These are phyloP conservation scores for Acanthosoma haemorrhoidale DNA, from an alignment of 2,888 invertebrate species.

Conservation along the genomic window DNA sequence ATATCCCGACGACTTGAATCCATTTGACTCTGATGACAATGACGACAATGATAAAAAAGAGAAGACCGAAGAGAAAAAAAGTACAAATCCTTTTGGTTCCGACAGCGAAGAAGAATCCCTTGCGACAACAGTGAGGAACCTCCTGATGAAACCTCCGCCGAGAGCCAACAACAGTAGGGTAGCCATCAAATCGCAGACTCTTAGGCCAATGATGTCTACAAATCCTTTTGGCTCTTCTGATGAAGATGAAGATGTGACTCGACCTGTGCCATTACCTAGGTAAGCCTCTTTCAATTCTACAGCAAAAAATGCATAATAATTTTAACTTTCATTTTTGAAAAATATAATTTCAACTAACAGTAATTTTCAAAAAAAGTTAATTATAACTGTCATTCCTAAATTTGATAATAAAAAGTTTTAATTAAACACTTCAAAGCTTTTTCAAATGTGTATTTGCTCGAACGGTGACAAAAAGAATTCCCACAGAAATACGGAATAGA, in stretches of 20 bases:
- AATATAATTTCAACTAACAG: too few relatives aligned
- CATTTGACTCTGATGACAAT: conserved; percentile 59
- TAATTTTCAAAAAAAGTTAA: too few relatives aligned
- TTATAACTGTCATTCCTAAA: too few relatives aligned
- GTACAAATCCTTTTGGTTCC: conserved; percentile 66
- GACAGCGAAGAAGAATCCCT: conserved; percentile 57
- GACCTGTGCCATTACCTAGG: conserved; percentile 51
- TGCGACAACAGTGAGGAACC: conserved; percentile 35
- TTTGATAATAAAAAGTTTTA: too few relatives aligned
- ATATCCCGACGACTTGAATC: conserved; percentile 78
- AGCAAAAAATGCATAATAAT: neutral
- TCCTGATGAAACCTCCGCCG: conserved; percentile 44
- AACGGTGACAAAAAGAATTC: too few relatives aligned
- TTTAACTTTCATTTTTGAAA: too few relatives aligned
- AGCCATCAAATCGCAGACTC: neutral
- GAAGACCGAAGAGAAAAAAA: conserved; percentile 39
- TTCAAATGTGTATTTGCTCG: too few relatives aligned
- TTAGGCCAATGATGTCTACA: conserved; percentile 22
- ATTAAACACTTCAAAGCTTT: too few relatives aligned
- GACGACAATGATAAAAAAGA: conserved; percentile 34
- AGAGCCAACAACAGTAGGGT: neutral
- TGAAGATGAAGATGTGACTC: conserved; percentile 47
- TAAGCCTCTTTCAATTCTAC: conserved; percentile 40
- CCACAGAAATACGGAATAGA: too few relatives aligned
- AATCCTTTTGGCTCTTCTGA: conserved; percentile 73